A percentile compares a stretch with the other conserved stretches of the same genome.
Conservation (phyloP, 2,113 vertebrate species). For the Pandion haliaetus region DNA sequence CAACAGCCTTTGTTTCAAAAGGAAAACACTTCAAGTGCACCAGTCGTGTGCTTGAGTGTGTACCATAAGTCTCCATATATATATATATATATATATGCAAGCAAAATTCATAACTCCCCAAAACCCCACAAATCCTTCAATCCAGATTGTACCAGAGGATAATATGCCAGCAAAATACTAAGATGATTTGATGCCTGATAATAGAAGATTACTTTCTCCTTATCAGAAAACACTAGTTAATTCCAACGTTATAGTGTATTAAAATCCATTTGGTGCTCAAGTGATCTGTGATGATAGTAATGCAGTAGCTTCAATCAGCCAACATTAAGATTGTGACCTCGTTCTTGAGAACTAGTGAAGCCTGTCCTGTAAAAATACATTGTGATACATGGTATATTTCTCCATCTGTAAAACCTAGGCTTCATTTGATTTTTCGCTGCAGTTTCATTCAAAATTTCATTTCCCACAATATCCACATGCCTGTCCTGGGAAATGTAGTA, state of each 20-base stretch:
- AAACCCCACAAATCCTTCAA: neutral
- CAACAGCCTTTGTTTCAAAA: neutral
- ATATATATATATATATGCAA: neutral
- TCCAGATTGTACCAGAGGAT: neutral
- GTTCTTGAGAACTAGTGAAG: neutral
- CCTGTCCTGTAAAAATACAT: neutral
- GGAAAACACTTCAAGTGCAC: neutral
- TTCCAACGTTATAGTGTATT: neutral
- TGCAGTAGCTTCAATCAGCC: neutral
- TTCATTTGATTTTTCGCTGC: conserved; percentile 1
- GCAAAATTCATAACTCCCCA: neutral
- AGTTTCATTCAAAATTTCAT: conserved; percentile 23
- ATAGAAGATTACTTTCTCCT: conserved; percentile 13
- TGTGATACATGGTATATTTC: neutral
- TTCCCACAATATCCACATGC: neutral
- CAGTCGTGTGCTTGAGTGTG: neutral
- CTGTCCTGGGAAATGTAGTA: neutral
- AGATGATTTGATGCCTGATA: conserved; percentile 17
- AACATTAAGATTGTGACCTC: neutral
- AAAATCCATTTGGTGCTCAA: neutral
- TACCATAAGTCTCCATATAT: neutral
- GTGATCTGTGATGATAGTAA: neutral
- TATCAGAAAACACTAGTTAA: conserved; percentile 2
- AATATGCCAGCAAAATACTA: neutral
- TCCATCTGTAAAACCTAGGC: neutral